Evolutionary conservation across 2,797 vertebrate genomes (phyloP), one percentile per base, ranked within the genome.

Genomic region (Pangasius mekongensis): DNA sequence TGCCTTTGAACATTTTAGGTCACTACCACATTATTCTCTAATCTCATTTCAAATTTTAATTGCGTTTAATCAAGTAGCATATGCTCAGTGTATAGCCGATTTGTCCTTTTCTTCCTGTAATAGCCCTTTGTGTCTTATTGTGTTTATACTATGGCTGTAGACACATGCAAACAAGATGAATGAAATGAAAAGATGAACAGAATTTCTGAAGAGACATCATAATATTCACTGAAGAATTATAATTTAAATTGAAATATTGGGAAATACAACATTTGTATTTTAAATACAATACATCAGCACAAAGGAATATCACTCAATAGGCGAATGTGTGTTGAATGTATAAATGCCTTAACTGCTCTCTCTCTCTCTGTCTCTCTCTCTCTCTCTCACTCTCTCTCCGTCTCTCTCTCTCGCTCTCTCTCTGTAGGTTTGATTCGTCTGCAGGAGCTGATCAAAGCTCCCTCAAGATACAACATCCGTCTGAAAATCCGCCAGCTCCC

Each of bases 401-500:
- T 85, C 47, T 64, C 74, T 74, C n/a, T 47, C 92, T 92, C 89
- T 89, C 30, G 91, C 89, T 92, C 93, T 92, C 92, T 93, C 91
- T 92, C 92, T 89, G 88, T 85, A 99, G 98, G 98, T 94, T 97
- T 99, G 93, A 99, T 99, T 94, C 97, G 98, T 92, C 96, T 99
- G 91, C 98, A 99, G 95, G 98, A 99, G 95, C 97, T 99, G 95
- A 99, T 99, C 95, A 99, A 99, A 95, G 98, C 98, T 83, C 98
- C 98, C 58, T 99, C 98, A 78, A 96, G 98, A 86, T 99, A 99
- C 92, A 99, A 99, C 94, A 96, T 99, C 92, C 97, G 98, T 91
- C 95, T 99, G 93, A 99, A 99, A 97, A 99, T 99, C 77, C 98
- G 98, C 89, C 98, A 99, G 95, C 94, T 99, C 91, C 97, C 98